Base-by-base conservation (phyloP, 1,140 invertebrate genomes). In the Lepidurus apus region DNA sequence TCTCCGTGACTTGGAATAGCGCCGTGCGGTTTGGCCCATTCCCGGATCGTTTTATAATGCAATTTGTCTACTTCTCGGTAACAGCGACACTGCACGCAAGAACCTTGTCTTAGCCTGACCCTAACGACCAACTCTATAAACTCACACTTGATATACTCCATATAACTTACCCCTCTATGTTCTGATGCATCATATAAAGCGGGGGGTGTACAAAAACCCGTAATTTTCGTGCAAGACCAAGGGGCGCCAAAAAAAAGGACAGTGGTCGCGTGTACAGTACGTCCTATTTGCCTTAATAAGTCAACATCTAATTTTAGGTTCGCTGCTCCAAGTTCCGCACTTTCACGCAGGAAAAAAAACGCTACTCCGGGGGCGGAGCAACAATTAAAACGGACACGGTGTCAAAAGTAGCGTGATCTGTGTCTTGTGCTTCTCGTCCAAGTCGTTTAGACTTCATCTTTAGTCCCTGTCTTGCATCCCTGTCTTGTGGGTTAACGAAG, bases 231-330 rank as follows among this genome's bases (percentile, higher is more conserved):
- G 53, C 53, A 17, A 13, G 53, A 21, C 21, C 13, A 65, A n/a
- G 3, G 34, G 34, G 34, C 4, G 34, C 34, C 26, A 34, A 65
- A 65, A 65, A 65, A 65, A n/a, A 8, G 53, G 21, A 65, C 13
- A 65, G 17, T 17, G 53, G 53, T 65, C n/a, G 53, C 53, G 17
- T 13, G 53, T 65, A 65, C 21, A 7, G 53, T 65, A 65, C 53
- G 53, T 65, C 13, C 53, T 65, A 17, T 21, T 65, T n/a, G 53
- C 53, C 53, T 65, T 65, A 9, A 65, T 65, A 65, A 65, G 53
- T 65, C 53, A 65, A 65, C 1, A 21, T 65, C 53, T 65, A 65
- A 65, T 65, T 65, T 65, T 65, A 65, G n/a, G 53, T 65, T 21
- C 53, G 17, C 53, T 65, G 8, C 53, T 21, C 53, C 53, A 21